phyloP scores from a whole-genome alignment of 2,888 invertebrate genomes.

The Lissocephala sabroskyi region DNA sequence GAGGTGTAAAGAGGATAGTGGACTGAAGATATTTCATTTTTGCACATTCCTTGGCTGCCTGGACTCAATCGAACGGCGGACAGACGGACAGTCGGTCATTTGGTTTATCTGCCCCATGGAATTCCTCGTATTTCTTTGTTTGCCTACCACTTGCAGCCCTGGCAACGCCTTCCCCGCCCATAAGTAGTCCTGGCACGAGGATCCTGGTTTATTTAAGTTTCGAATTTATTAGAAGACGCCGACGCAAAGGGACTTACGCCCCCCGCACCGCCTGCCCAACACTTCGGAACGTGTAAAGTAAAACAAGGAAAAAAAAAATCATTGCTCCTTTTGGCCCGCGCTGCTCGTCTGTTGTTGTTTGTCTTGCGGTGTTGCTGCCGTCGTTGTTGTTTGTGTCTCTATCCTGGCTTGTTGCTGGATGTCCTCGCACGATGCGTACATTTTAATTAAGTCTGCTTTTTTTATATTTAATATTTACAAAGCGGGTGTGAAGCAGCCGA shows the following conservation, averaged over 20 bases:
- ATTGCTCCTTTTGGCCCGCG: not conserved
- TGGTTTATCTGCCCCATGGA: no score
- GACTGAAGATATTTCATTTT: conserved; percentile 42
- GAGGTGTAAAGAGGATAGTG: no score
- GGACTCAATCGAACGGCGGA: conserved; percentile 24
- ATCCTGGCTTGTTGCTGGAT: no score
- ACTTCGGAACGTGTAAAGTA: conserved; percentile 4
- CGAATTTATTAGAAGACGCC: conserved; percentile 40
- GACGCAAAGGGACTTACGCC: conserved; percentile 13
- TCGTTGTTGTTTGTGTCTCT: conserved; percentile 18
- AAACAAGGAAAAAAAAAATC: conserved; percentile 5
- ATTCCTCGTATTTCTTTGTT: conserved; percentile 47
- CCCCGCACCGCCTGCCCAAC: not conserved
- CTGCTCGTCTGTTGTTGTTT: not conserved
- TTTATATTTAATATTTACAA: conserved; percentile 49
- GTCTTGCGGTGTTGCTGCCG: not conserved
- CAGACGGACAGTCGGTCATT: no score
- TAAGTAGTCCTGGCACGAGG: conserved; percentile 5
- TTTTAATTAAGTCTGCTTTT: conserved; percentile 56
- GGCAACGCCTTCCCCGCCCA: not conserved
- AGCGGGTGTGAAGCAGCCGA: conserved; percentile 33
- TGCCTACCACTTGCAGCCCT: conserved; percentile 14
- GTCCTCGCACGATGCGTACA: no score
- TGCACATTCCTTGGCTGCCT: conserved; percentile 35
- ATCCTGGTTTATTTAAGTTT: conserved; percentile 41